Conservation (phyloP, 2,113 vertebrate genomes). For the Oncorhynchus mykiss region DNA sequence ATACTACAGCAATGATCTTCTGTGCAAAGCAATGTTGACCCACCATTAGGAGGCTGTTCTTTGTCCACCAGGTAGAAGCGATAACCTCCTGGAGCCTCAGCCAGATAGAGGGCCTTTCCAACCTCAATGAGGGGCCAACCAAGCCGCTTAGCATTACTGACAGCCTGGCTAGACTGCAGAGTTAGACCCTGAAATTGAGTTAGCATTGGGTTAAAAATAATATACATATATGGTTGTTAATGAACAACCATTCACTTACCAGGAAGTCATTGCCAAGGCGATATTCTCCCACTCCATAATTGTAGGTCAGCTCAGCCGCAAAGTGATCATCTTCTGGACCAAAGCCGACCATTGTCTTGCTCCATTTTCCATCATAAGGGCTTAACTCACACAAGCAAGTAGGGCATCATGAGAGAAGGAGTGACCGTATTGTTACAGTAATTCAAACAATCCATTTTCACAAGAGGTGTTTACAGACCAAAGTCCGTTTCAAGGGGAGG, state of each 20-base stretch:
- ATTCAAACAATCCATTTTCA: no score
- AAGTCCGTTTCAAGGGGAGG: no score
- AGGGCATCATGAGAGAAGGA: neutral
- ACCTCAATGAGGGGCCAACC: conserved; percentile 56
- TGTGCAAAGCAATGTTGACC: conserved; percentile 10
- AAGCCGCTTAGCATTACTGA: conserved; percentile 80
- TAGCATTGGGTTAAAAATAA: neutral
- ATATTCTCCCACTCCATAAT: conserved; percentile 91
- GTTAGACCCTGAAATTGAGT: conserved; percentile 81
- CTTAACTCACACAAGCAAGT: conserved; percentile 60
- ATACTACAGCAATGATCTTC: neutral
- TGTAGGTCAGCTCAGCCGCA: conserved; percentile 94
- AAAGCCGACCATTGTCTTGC: conserved; percentile 98
- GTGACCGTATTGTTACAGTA: no score
- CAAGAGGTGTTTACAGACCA: no score
- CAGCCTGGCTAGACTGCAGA: conserved; percentile 85
- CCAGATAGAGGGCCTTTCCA: conserved; percentile 77
- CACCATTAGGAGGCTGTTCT: conserved; percentile 77
- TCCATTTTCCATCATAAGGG: conserved; percentile 97
- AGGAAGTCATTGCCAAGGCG: conserved; percentile 90
- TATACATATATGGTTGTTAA: neutral
- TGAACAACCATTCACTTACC: conserved; percentile 66
- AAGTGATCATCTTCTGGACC: conserved; percentile 93
- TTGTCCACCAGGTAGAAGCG: conserved; percentile 87
- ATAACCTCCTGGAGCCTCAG: conserved; percentile 90